Evolutionary conservation across 92 coral and sea anemone genomes (phyloP), one percentile per base, ranked within the genome.

Genomic region (Scolanthus callimorphus): DNA sequence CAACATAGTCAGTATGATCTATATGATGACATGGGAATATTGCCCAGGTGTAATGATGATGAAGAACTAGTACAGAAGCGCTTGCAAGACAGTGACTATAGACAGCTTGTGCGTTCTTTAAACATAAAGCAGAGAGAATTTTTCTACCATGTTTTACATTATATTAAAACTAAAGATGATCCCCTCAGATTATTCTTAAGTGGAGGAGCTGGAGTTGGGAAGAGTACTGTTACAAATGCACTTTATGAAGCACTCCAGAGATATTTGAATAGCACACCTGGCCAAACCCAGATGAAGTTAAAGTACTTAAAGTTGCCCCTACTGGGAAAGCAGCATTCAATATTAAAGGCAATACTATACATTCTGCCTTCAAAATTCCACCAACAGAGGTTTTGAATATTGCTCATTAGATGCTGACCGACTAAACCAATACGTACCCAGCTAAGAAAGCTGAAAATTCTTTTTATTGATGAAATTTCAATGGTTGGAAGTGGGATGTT

Each of bases 401-500:
- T 55, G 77, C 46, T 2, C 39, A 50, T 69, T 74, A 23, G 82
- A 81, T 15, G 62, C 52, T 51, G 77, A 81, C 66, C 73, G 80
- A 25, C 57, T 82, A 4, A 76, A 74, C 37, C 88, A 4, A 31
- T 81, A 12, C 45, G 82, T 24, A 47, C 78, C 17, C 34, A 74
- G 22, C 25, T 81, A 15, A 9, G 39, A 0, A 62, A 69, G 11
- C 83, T 81, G 15, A 61, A 34, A 41, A 73, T 60, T 19, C 19
- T 80, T 19, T 74, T 76, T 55, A 62, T 69, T 69, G 71, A 69
- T 76, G 77, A 76, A 21, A 75, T 75, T 4, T 75, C 69, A 2
- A 66, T 75, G 62, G 76, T 75, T 20, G 74, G 80, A 43, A 65
- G 75, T 74, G 73, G 80, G 10, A 75, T 75, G 82, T 75, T 75